A percentile compares a stretch with the other conserved stretches of the same genome.
Conservation (phyloP, 2,888 invertebrate species). For the Quadriops clusia region DNA sequence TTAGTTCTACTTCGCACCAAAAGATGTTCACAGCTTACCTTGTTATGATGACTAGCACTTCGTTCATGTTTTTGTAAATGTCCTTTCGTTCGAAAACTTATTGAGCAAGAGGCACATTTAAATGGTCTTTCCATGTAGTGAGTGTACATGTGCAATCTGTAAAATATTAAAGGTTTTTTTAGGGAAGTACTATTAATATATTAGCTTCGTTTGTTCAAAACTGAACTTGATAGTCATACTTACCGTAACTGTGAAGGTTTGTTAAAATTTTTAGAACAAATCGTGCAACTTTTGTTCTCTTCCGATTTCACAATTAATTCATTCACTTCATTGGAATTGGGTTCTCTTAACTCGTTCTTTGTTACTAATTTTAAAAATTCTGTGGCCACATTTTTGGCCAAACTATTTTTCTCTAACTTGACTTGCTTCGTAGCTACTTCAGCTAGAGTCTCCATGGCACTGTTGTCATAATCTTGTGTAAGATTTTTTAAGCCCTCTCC, state of each 20-base stretch:
- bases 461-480: constrained; percentile 34
- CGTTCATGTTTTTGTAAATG: constrained; percentile 89
- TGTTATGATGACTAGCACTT: constrained; percentile 84
- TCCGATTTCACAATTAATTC: constrained; percentile 36
- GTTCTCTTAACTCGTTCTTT: constrained; percentile 28
- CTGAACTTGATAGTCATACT: constrained; percentile 13
- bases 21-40: constrained; percentile 42
- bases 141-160: constrained; percentile 77
- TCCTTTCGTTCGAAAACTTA: constrained; percentile 81
- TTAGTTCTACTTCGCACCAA: constrained; percentile 4
- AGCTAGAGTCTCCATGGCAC: constrained; percentile 37
- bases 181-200: background rate
- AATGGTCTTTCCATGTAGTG: constrained; percentile 90
- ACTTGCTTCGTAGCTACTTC: constrained; percentile 36
- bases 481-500: too few relatives aligned
- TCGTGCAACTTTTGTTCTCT: constrained; percentile 38
- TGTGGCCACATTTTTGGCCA: constrained; percentile 53
- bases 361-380: constrained; percentile 52
- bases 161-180: too few relatives aligned
- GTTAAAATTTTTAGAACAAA: constrained; percentile 86
- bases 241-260: constrained; percentile 76
- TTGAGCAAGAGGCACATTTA: constrained; percentile 82
- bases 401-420: constrained; percentile 35
- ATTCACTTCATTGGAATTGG: constrained; percentile 28
- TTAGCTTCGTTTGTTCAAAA: constrained; percentile 1